Conservation (phyloP, 2,797 vertebrate species). For the Tapirus indicus region DNA sequence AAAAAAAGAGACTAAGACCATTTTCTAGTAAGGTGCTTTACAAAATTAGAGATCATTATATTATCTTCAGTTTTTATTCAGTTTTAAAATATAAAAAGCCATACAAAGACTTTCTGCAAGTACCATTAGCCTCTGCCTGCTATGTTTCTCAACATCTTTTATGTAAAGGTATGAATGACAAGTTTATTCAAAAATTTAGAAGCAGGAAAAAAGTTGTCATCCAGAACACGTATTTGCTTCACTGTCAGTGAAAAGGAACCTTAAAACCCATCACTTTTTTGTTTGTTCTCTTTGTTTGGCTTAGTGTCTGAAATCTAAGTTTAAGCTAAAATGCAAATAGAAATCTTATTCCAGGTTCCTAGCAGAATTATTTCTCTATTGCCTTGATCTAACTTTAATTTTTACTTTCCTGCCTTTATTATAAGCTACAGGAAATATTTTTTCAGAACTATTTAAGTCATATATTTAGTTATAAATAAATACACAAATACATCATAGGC, state of each 20-base stretch:
- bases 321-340: constrained; percentile 17
- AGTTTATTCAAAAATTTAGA: not conserved
- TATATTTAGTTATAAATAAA: not conserved
- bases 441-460: constrained; percentile 13
- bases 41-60: not conserved
- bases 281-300: not conserved
- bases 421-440: not conserved
- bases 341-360: constrained; percentile 19
- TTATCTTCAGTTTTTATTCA: not conserved
- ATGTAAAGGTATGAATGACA: not conserved
- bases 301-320: not conserved
- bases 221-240: not conserved
- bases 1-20: not conserved
- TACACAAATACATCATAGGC: not conserved
- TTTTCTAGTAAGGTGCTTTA: constrained; percentile 13
- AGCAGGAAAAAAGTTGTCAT: not conserved
- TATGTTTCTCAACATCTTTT: not conserved
- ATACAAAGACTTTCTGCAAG: constrained; percentile 1
- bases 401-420: constrained; percentile 46
- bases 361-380: constrained; percentile 36
- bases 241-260: constrained; percentile 20
- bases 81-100: constrained; percentile 42
- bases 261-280: not conserved
- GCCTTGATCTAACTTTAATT: constrained; percentile 22
- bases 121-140: not conserved